Percentiles rank a stretch among this genome's conserved stretches.
These are phyloP conservation scores for Penaeus vannamei DNA, from an alignment of 1,140 invertebrate genomes.

Conservation along the genomic window DNA sequence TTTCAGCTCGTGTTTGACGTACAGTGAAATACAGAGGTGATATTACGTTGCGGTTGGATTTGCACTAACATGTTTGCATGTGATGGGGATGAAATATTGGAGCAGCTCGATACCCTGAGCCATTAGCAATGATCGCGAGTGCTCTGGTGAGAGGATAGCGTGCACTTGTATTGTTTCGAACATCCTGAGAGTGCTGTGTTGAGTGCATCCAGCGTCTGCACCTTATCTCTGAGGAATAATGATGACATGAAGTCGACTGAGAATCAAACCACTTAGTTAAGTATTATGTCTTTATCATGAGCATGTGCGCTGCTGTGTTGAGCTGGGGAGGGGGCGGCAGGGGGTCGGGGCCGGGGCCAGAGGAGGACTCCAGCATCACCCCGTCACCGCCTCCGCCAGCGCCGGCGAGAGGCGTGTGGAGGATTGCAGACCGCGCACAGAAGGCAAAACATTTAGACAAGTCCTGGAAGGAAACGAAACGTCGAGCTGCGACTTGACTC, in stretches of 20 bases:
- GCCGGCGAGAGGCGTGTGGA: conserved; percentile 51
- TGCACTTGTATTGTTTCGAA: too few species aligned
- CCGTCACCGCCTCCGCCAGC: conserved; percentile 20
- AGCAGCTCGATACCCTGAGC: too few species aligned
- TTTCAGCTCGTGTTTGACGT: too few species aligned
- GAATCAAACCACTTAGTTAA: not conserved
- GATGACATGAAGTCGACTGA: not conserved
- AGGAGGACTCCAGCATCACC: conserved; percentile 27
- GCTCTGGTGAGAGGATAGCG: too few species aligned
- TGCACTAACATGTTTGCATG: too few species aligned
- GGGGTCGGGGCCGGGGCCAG: not conserved
- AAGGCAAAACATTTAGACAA: conserved; percentile 68
- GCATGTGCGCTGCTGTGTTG: not conserved
- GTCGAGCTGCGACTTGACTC: conserved; percentile 56
- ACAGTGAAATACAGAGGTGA: too few species aligned
- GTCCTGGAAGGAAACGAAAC: conserved; percentile 67
- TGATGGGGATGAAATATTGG: too few species aligned
- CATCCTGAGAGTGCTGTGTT: too few species aligned
- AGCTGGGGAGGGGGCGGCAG: not conserved
- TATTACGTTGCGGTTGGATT: too few species aligned
- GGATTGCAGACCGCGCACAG: conserved; percentile 64
- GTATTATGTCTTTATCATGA: conserved; percentile 8
- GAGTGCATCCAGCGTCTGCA: too few species aligned
- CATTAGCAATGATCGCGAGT: too few species aligned
- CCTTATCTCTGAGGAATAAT: too few species aligned